Evolutionary conservation across 1,140 invertebrate species (phyloP).

Genomic region (Leptinotarsa undecemlineata): DNA sequence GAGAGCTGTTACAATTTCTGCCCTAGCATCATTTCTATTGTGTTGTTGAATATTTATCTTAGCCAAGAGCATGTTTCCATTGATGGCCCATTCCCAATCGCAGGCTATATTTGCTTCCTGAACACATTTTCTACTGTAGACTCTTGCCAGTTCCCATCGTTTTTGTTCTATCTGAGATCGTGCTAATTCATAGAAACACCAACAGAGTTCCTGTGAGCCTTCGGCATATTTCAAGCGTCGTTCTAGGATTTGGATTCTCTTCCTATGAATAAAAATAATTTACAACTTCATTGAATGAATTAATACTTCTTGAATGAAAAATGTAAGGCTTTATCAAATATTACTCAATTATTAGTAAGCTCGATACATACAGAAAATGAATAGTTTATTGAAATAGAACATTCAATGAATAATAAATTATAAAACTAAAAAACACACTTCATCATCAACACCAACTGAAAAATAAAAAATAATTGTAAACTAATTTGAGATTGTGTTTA

Average conservation of each 20-base stretch:
- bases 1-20: constrained; percentile 28
- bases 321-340: no score
- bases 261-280: constrained; percentile 29
- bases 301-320: no score
- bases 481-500: no score
- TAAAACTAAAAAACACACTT: no score
- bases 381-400: no score
- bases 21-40: constrained; percentile 56
- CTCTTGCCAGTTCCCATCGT: constrained; percentile 59
- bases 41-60: constrained; percentile 59
- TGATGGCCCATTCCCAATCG: constrained; percentile 57
- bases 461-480: no score
- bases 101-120: constrained; percentile 51
- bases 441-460: no score
- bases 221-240: constrained; percentile 43
- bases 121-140: constrained; percentile 60
- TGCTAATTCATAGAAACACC: constrained; percentile 60
- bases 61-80: constrained; percentile 58
- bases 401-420: no score
- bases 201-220: constrained; percentile 49
- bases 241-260: constrained; percentile 44
- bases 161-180: constrained; percentile 57
- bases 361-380: no score
- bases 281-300: no score
- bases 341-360: no score